Conservation (phyloP, 2,797 vertebrate genomes). For the Phrynocephalus forsythii region DNA sequence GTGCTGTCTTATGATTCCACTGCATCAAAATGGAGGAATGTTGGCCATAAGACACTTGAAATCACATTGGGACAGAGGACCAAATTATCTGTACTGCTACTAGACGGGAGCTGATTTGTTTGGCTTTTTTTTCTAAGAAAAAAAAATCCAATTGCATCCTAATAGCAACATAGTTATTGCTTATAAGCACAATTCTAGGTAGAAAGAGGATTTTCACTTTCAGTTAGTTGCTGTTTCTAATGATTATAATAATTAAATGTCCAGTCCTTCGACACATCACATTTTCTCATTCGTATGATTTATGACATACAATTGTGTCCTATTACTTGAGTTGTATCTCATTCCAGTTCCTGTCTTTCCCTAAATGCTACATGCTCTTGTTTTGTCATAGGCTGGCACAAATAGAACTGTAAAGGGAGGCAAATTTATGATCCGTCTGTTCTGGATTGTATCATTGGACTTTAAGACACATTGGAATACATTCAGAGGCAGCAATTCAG, state of each 20-base stretch:
- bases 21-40: background rate
- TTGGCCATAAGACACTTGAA: background rate
- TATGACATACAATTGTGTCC: slow-evolving; percentile 66
- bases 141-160: slow-evolving; percentile 51
- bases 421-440: slow-evolving; percentile 55
- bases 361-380: slow-evolving; percentile 39
- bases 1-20: background rate
- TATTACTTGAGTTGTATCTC: slow-evolving; percentile 63
- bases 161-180: slow-evolving; percentile 65
- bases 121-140: slow-evolving; percentile 54
- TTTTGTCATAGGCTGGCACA: slow-evolving; percentile 60
- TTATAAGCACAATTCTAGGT: slow-evolving; percentile 62
- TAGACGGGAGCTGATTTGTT: slow-evolving; percentile 56
- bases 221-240: slow-evolving; percentile 69
- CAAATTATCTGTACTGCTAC: slow-evolving; percentile 28
- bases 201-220: slow-evolving; percentile 68
- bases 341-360: slow-evolving; percentile 58
- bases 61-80: background rate
- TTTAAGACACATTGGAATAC: slow-evolving; percentile 32
- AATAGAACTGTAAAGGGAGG: slow-evolving; percentile 54
- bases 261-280: slow-evolving; percentile 63
- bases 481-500: slow-evolving; percentile 41
- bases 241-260: slow-evolving; percentile 71
- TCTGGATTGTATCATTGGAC: slow-evolving; percentile 45
- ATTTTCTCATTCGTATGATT: slow-evolving; percentile 66